Conservation (phyloP, 2,888 invertebrate species). For the Miltochrista miniata region DNA sequence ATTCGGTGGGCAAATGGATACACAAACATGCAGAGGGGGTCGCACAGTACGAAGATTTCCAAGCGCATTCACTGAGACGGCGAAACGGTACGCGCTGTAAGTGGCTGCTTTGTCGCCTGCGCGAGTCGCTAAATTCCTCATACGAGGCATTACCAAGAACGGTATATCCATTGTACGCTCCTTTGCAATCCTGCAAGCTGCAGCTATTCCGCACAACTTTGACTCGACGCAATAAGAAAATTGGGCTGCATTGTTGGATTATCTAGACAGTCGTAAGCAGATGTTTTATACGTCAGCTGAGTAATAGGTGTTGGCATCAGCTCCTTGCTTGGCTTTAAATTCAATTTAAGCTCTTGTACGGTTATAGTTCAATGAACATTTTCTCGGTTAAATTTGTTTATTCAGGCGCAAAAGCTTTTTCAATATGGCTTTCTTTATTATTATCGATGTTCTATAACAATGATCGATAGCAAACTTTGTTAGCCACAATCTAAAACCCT, state of each 20-base stretch:
- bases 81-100: conserved; percentile 56
- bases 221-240: conserved; percentile 36
- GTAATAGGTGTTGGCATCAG: conserved; percentile 22
- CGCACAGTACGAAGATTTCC: conserved; percentile 53
- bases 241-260: conserved; percentile 40
- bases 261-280: conserved; percentile 41
- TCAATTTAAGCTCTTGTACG: neutral
- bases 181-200: conserved; percentile 18
- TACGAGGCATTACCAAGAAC: conserved; percentile 44
- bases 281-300: conserved; percentile 26
- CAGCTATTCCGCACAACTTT: conserved; percentile 31
- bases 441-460: conserved; percentile 1
- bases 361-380: neutral
- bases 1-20: conserved; percentile 65
- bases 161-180: conserved; percentile 26
- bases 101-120: conserved; percentile 62
- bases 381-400: neutral
- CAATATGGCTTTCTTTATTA: neutral
- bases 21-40: conserved; percentile 59
- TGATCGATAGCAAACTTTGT: conserved; percentile 17
- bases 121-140: conserved; percentile 53
- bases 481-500: conserved; percentile 27
- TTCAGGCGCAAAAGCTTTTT: neutral
- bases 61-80: conserved; percentile 61
- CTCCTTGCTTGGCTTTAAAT: conserved; percentile 6